These are phyloP conservation scores for Phengaris arion DNA, from an alignment of 2,888 invertebrate genomes.

Conservation along the genomic window DNA sequence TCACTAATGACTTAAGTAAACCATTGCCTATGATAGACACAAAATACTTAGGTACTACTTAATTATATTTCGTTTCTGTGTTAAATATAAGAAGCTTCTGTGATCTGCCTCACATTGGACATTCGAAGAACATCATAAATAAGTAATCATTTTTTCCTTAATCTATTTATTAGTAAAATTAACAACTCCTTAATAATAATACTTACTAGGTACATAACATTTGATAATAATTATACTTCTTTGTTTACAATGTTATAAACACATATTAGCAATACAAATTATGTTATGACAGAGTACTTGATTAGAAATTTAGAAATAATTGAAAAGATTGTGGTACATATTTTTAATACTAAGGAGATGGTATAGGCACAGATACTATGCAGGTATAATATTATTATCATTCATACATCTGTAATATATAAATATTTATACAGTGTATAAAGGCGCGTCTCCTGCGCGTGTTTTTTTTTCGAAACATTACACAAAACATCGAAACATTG, in stretches of 20 bases:
- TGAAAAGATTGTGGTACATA: background rate
- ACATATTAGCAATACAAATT: background rate
- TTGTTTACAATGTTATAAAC: constrained; percentile 9
- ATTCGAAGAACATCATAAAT: background rate
- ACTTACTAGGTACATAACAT: background rate
- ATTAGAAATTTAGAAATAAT: too few relatives aligned
- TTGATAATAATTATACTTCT: background rate
- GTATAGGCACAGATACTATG: background rate
- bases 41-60: too few relatives aligned
- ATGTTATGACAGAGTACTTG: too few relatives aligned
- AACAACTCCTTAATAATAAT: constrained; percentile 24
- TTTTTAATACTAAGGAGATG: background rate
- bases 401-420: too few relatives aligned
- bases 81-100: too few relatives aligned
- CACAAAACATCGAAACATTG: too few relatives aligned
- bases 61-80: too few relatives aligned
- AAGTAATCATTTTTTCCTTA: background rate
- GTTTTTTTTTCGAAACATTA: too few relatives aligned
- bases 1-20: too few relatives aligned
- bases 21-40: too few relatives aligned
- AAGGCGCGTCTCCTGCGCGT: too few relatives aligned
- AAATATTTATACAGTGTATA: too few relatives aligned
- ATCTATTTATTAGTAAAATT: constrained; percentile 23
- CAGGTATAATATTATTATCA: background rate
- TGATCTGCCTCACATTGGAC: background rate